Percentiles rank a stretch among this genome's conserved stretches.
Conservation (phyloP, 2,113 vertebrate species). For the Solea senegalensis region DNA sequence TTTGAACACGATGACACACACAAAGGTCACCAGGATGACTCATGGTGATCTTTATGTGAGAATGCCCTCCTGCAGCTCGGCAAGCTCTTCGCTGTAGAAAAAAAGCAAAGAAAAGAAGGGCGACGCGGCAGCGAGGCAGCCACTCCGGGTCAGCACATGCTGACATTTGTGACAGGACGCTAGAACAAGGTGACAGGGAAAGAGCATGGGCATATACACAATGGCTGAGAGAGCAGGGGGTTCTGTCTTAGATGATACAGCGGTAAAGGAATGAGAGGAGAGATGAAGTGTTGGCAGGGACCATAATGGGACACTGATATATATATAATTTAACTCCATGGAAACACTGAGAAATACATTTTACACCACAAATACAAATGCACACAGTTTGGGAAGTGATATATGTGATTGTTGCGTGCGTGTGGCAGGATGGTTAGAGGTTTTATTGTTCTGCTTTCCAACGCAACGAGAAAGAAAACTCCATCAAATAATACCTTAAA, state of each 20-base stretch:
- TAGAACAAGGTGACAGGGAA: conserved; percentile 61
- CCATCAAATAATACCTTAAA: not conserved
- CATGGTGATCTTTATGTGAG: conserved; percentile 76
- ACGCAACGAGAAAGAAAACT: conserved; percentile 18
- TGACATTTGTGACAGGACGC: conserved; percentile 73
- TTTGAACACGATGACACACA: conserved; percentile 65
- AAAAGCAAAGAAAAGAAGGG: conserved; percentile 3
- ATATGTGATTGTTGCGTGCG: conserved; percentile 23
- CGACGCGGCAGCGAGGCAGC: conserved; percentile 29
- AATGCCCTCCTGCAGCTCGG: conserved; percentile 66
- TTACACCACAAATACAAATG: conserved; percentile 9
- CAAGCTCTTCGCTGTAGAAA: conserved; percentile 38
- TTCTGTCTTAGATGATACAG: conserved; percentile 38
- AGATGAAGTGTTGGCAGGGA: conserved; percentile 15
- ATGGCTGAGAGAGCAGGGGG: conserved; percentile 54
- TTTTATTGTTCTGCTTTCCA: conserved; percentile 22
- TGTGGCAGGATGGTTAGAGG: conserved; percentile 16
- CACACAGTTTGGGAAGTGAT: not conserved
- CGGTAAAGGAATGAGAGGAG: conserved; percentile 27
- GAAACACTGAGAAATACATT: conserved; percentile 8
- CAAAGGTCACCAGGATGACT: conserved; percentile 77
- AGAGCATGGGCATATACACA: conserved; percentile 64
- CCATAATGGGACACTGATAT: conserved; percentile 12
- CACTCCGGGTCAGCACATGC: conserved; percentile 67
- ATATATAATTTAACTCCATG: conserved; percentile 6